Base-by-base conservation (phyloP, 2,888 invertebrate genomes). In the Drosophila barbarae region DNA sequence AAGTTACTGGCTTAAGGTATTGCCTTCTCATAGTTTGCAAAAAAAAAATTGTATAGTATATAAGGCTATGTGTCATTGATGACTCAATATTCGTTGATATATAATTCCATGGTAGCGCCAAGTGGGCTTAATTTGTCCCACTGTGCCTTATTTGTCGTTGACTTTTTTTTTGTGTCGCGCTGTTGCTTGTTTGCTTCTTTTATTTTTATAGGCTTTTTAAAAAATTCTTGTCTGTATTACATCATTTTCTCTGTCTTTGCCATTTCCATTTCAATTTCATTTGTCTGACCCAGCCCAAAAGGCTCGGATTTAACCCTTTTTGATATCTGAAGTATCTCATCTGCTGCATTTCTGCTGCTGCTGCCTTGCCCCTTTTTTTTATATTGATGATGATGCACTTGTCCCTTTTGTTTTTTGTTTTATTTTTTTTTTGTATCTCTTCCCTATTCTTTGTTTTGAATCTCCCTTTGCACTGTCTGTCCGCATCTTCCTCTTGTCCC, bases 161-260 rank as follows among this genome's bases (percentile, higher is more conserved):
- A 9, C 30, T 23, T 23, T 41, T 23, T 41, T 13, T 41, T 9
- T 30, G 38, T 36, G 21, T 49, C 9, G 34, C 35, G 23, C 23
- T 41, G 23, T 18, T 36, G 34, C 34, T 10, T 36, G 13, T 46
- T 54, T 46, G 47, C 34, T 47, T 54, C 30, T 49, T 28, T 46
- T 53, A 55, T 44, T 51, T 53, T 68, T 65, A 60, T 65, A 61
- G 78, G 61, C 61, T 59, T 39, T 18, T 59, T 59, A 32, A 61
- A 53, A 63, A 54, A 72, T 82, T 69, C 69, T 69, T 72, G 26
- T 56, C 49, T 26, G 51, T 47, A 83, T 77, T 77, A 77, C 77
- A 83, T 83, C 82, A 77, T 73, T 51, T 26, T 42, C 68, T 64
- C 72, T 59, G 54, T 4, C 47, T 13, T 61, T 74, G 66, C 58